Evolutionary conservation across 1,140 invertebrate genomes (phyloP).

Genomic region (Zaprionus africanus): DNA sequence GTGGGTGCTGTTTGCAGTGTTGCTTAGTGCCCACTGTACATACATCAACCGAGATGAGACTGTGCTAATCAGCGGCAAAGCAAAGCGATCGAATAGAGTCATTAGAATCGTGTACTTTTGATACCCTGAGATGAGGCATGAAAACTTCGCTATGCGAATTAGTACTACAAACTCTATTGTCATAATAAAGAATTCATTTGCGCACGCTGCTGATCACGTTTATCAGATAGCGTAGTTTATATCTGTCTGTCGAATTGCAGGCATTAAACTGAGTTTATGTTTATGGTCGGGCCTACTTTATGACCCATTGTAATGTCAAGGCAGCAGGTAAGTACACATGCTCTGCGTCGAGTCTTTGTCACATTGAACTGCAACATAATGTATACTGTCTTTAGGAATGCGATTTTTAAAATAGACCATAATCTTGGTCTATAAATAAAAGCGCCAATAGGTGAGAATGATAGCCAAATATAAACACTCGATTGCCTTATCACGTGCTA

Average conservation of each 20-base stretch:
- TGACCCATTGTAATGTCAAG: not conserved
- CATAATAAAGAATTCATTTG: not conserved
- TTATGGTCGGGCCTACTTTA: not conserved
- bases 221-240: not conserved
- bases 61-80: constrained; percentile 15
- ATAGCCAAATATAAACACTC: constrained; percentile 55
- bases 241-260: not conserved
- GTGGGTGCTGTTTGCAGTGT: constrained; percentile 13
- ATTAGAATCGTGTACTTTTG: not conserved
- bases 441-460: constrained; percentile 50
- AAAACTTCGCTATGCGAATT: not conserved
- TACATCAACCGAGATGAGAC: constrained; percentile 6
- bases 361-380: constrained; percentile 1
- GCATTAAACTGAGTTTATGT: not conserved
- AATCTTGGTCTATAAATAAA: constrained; percentile 67
- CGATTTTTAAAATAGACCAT: constrained; percentile 28
- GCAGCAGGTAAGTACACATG: not conserved
- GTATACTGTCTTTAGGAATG: not conserved
- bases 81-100: constrained; percentile 10
- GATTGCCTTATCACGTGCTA: constrained; percentile 64
- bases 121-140: not conserved
- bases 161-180: not conserved
- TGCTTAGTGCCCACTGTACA: constrained; percentile 8
- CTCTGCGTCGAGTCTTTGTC: not conserved
- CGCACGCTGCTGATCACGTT: not conserved